A percentile compares a stretch with the other conserved stretches of the same genome.
These are phyloP conservation scores for Peribatodes rhomboidaria DNA, from an alignment of 2,888 invertebrate genomes.

Conservation along the genomic window DNA sequence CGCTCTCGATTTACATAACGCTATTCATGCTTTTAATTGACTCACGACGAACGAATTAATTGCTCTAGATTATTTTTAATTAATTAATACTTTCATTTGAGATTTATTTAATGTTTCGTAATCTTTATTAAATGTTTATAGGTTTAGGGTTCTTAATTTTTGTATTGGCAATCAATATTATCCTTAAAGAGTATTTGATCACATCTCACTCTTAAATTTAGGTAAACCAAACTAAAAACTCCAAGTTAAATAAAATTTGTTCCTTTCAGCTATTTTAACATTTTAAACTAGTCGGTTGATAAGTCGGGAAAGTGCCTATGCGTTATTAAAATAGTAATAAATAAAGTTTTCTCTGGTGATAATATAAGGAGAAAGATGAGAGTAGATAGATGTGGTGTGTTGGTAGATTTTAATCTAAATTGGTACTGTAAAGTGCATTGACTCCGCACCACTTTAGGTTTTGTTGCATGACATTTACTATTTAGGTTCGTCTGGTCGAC, in stretches of 20 bases:
- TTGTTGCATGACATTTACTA: conserved; percentile 81
- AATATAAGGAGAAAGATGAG: not conserved
- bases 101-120: not conserved
- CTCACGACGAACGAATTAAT: conserved; percentile 8
- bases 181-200: too few relatives aligned
- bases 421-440: conserved; percentile 63
- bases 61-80: not conserved
- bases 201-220: too few relatives aligned
- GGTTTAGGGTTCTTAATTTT: too few relatives aligned
- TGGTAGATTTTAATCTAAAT: conserved; percentile 25
- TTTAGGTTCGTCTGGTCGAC: conserved; percentile 71
- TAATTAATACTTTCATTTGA: not conserved
- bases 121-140: not conserved
- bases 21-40: conserved; percentile 8
- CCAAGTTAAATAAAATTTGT: too few relatives aligned
- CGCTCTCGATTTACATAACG: conserved; percentile 1
- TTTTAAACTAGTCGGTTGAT: too few relatives aligned
- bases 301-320: too few relatives aligned
- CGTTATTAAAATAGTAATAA: too few relatives aligned
- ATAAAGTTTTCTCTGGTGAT: not conserved
- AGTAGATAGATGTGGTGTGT: not conserved
- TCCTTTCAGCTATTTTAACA: too few relatives aligned
- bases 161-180: too few relatives aligned
- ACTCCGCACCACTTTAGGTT: conserved; percentile 65
- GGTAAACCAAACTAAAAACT: too few relatives aligned